Evolutionary conservation across 2,797 vertebrate species (phyloP).

Genomic region (Semaprochilodus insignis): DNA sequence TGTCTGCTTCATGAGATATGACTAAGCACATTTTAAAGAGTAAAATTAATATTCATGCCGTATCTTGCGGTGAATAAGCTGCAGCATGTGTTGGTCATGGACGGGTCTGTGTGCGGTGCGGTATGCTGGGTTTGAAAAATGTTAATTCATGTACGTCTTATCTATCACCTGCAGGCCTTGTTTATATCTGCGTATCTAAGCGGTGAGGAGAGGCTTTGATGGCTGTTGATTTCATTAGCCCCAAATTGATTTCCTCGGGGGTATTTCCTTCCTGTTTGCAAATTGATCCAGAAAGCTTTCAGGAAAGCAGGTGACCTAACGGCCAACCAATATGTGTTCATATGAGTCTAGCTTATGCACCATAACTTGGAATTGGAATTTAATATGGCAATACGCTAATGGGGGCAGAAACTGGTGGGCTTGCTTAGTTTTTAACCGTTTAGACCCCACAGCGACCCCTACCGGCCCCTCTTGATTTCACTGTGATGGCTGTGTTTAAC

Average conservation of each 20-base stretch:
- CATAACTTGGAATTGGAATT: constrained; percentile 30
- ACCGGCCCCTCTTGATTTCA: no score
- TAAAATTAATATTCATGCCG: constrained; percentile 48
- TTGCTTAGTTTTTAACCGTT: no score
- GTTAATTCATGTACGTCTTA: constrained; percentile 58
- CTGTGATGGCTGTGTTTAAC: no score
- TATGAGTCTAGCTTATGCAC: constrained; percentile 33
- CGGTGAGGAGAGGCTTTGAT: constrained; percentile 52
- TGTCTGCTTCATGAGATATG: constrained; percentile 62
- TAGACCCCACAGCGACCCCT: no score
- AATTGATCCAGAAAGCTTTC: constrained; percentile 56
- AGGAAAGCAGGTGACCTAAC: constrained; percentile 54
- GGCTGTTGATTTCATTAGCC: constrained; percentile 62
- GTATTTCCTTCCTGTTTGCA: constrained; percentile 60
- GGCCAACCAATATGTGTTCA: constrained; percentile 31
- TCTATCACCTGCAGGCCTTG: constrained; percentile 62
- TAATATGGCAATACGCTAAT: neutral
- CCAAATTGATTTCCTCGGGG: constrained; percentile 61
- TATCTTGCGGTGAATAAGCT: constrained; percentile 18
- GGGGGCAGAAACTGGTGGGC: neutral
- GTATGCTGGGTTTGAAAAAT: constrained; percentile 48
- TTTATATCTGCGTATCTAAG: constrained; percentile 58
- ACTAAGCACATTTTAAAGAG: constrained; percentile 46
- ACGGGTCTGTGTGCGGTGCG: constrained; percentile 10
- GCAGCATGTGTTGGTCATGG: constrained; percentile 2